Evolutionary conservation across 2,797 vertebrate genomes (phyloP), one percentile per base, ranked within the genome.

Genomic region (Gymnodraco acuticeps): DNA sequence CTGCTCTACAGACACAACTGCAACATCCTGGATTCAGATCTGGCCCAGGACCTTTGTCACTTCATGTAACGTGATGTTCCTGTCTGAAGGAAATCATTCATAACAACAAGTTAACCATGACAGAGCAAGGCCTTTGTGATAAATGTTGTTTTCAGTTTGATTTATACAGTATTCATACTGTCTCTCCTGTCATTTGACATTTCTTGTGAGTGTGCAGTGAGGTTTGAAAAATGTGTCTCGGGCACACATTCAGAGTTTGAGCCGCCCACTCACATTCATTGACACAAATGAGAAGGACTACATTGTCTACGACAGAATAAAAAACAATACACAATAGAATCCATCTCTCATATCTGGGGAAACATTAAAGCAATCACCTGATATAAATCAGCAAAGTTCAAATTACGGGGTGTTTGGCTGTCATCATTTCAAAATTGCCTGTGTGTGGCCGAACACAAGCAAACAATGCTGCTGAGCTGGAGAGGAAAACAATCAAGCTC

Each of bases 401-500:
- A 75, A 72, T 11, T 0, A 75, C 64, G 12, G 54, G 20, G 12
- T 41, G 47, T 68, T 67, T 52, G 51, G 71, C 70, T n/a, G 33
- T 63, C 61, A 61, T 54, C 72, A 81, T 54, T 80, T 27, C 33
- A 13, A 27, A n/a, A 52, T 11, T n/a, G 59, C 33, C 48, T 23
- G 60, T 17, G 50, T 46, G 56, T 73, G 70, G 51, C 31, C 13
- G 41, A 64, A 75, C 38, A 48, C 47, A 70, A 33, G 38, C 56
- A 79, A 83, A 82, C 64, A 81, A 65, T 6, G 13, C 80, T 20
- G 73, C 83, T 47, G 73, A 78, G 81, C 64, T 59, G 48, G n/a
- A 55, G 63, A 69, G 65, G 47, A 77, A 81, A 83, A 83, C 70
- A 82, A 78, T 87, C 83, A 82, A 65, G 47, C 63, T 64, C 64